Evolutionary conservation across 1,140 invertebrate genomes (phyloP), one percentile per base, ranked within the genome.

Genomic region (Mylabris phalerata): DNA sequence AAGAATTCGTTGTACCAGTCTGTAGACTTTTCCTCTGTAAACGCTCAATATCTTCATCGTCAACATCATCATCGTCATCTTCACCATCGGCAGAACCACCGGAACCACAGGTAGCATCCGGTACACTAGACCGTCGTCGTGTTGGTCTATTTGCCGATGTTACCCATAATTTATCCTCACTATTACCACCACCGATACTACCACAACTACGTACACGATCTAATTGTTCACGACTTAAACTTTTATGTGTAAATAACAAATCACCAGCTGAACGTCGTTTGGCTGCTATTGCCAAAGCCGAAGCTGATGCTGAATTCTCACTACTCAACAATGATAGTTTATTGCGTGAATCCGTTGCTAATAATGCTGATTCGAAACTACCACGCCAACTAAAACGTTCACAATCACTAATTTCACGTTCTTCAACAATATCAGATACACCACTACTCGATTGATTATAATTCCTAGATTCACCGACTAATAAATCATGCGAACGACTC

Each of bases 321-420:
- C 81, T 81, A 19, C 87, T 84, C 25, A 84, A 74, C 44, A 88
- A 76, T 47, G 87, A 85, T 27, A 90, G 74, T 61, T 87, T 88
- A 9, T 86, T 89, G 52, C 89, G 79, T 1, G 88, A 90, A 69
- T 92, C 90, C 39, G 84, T 85, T 9, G 88, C 88, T 72, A 92
- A 83, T 39, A 93, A 74, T 7, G 90, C 89, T 3, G 89, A 92
- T 69, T 93, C 91, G 75, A 93, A 93, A 74, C 90, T 92, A 50
- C 90, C 90, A 57, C 90, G 80, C 90, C 91, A 93, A 55, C 89
- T 91, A 74, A 92, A 92, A 47, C 90, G 76, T 71, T 93, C 90
- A 78, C 89, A 88, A 67, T 92, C 89, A 75, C 88, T 90, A n/a
- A 87, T 84, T 63, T 88, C 87, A 56, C 84, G 80, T 77, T 82